Conservation (phyloP, 30 jellyfish, hydroid and myxozoan genomes). For the Cassiopea xamachana region DNA sequence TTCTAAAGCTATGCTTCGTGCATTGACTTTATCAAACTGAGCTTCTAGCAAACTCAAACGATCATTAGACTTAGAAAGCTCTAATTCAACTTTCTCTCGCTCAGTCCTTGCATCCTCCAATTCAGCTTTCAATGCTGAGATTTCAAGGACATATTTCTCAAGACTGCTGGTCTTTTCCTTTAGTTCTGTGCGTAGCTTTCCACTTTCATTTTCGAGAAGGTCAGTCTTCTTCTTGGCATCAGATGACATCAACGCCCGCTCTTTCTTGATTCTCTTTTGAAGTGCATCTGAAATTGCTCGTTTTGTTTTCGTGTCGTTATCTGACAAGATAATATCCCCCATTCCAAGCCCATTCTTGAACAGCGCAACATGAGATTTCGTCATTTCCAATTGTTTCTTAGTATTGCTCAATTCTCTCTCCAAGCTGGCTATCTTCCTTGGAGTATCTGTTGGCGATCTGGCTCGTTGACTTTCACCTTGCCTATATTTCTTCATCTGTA, state of each 20-base stretch:
- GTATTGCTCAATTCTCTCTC: conserved; percentile 33
- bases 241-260: neutral
- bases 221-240: conserved; percentile 23
- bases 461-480: conserved; percentile 38
- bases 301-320: conserved; percentile 17
- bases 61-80: conserved; percentile 29
- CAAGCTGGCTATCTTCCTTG: conserved; percentile 16
- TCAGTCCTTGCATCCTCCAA: conserved; percentile 1
- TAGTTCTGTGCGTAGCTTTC: conserved; percentile 29
- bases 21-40: conserved; percentile 26
- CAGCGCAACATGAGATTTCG: conserved; percentile 7
- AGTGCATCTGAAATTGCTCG: conserved; percentile 19
- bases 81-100: neutral
- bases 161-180: conserved; percentile 4
- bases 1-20: conserved; percentile 56
- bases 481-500: conserved; percentile 24
- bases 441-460: conserved; percentile 5
- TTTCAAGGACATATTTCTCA: conserved; percentile 5
- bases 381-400: conserved; percentile 38
- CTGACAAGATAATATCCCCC: neutral
- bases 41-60: conserved; percentile 4
- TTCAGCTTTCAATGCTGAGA: neutral
- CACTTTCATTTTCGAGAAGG: conserved; percentile 15
- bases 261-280: neutral
- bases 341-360: conserved; percentile 25